Evolutionary conservation across 2,797 vertebrate genomes (phyloP).

Genomic region (Acanthurus tractus): DNA sequence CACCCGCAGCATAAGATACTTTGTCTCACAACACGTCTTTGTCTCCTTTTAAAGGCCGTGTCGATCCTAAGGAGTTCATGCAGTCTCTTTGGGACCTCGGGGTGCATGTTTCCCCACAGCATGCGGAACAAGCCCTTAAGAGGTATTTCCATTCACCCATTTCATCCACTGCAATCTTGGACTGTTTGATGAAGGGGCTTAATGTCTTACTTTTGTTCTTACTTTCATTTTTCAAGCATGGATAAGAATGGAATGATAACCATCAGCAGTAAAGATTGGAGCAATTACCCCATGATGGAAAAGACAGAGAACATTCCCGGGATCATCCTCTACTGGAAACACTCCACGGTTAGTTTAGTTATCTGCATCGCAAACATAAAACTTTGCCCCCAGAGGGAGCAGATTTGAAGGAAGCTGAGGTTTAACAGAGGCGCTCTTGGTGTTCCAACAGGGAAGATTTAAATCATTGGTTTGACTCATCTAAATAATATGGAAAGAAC

Average conservation of each 20-base stretch:
- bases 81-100: constrained; percentile 94
- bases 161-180: background rate
- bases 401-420: background rate
- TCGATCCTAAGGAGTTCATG: constrained; percentile 92
- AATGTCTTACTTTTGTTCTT: background rate
- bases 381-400: background rate
- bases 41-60: constrained; percentile 81
- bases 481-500: background rate
- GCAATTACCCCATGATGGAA: constrained; percentile 90
- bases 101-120: constrained; percentile 93
- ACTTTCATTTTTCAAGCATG: constrained; percentile 85
- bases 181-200: background rate
- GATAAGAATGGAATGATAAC: constrained; percentile 97
- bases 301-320: constrained; percentile 94
- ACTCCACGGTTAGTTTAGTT: constrained; percentile 90
- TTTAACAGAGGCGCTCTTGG: no score
- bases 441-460: background rate
- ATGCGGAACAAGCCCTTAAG: constrained; percentile 92
- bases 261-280: constrained; percentile 95
- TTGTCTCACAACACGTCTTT: background rate
- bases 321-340: constrained; percentile 99
- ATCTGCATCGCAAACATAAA: background rate
- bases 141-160: constrained; percentile 82
- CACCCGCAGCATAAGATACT: fast-evolving
- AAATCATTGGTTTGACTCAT: background rate